Base-by-base conservation (phyloP, 2,113 vertebrate species). In the Megaceryle maxima region DNA sequence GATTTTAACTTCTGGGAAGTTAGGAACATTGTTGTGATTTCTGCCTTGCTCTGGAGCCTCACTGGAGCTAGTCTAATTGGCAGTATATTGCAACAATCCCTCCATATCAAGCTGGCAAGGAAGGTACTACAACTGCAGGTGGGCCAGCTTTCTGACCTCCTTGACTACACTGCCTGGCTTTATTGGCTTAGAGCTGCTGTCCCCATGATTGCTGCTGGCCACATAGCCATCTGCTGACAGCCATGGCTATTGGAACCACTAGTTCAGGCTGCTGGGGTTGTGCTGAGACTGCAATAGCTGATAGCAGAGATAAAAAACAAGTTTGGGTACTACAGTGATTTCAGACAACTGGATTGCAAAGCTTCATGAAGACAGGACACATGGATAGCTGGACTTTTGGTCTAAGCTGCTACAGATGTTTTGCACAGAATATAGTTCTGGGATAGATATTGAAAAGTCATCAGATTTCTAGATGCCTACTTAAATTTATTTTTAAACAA, bases 301-400 rank as follows among this genome's bases (percentile, higher is more conserved):
- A 67, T 1, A 57, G 62, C 2, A 3, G 6, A 3, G 6, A 11
- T 11, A 39, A 68, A 50, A 72, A 88, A 5, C 5, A 74, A 48
- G 3, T 41, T 62, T 62, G 18, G 17, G 6, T 11, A 79, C 16
- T 41, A 41, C 18, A 56, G 21, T 55, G 62, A 88, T 64, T 85
- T 90, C 43, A 70, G 28, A 9, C 7, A 83, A 50, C 13, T 3
- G 18, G 3, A 10, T 11, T 5, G 6, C 8, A 78, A 67, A 92
- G 79, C 5, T 41, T 59, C 29, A 53, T 53, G 51, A 53, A 83
- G 28, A 69, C 4, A 43, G 31, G 17, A 44, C 12, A 33, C 2
- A 35, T 29, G 10, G 8, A 72, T 11, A 55, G 25, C 53, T 0
- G 0, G 35, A 43, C 9, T 50, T 39, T 25, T 46, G 4, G 28